These are phyloP conservation scores for Aphelenchoides fujianensis DNA, from an alignment of 1,140 invertebrate genomes.

Conservation along the genomic window DNA sequence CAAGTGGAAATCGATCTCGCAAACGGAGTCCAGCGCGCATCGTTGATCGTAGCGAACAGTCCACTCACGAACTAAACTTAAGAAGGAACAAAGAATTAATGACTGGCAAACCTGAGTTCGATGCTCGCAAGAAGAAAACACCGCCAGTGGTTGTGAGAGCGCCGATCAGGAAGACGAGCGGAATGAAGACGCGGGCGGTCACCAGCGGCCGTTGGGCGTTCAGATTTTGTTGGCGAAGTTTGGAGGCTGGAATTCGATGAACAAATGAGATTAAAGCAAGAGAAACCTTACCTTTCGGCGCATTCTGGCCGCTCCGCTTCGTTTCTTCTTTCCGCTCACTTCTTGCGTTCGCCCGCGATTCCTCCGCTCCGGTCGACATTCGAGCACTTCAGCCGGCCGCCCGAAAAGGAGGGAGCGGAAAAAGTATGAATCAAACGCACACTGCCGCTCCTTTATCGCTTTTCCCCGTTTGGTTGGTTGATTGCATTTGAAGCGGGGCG, in stretches of 20 bases:
- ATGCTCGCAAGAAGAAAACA: conserved; percentile 83
- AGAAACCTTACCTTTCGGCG: conserved; percentile 39
- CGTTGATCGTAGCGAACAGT: background rate
- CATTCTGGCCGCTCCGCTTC: conserved; percentile 24
- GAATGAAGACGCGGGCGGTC: conserved; percentile 90
- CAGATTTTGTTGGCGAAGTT: conserved; percentile 93
- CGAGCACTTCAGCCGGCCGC: too few relatives aligned
- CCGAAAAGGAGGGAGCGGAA: too few relatives aligned
- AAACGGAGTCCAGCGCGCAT: background rate
- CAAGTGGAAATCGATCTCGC: background rate
- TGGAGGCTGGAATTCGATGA: conserved; percentile 73
- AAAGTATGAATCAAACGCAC: too few relatives aligned
- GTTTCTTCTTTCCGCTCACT: too few relatives aligned
- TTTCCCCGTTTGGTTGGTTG: too few relatives aligned
- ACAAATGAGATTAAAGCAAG: conserved; percentile 29
- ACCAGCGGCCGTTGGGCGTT: conserved; percentile 90
- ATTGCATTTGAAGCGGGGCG: too few relatives aligned
- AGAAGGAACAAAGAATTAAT: background rate
- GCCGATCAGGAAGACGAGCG: conserved; percentile 93
- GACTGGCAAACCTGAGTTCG: conserved; percentile 67
- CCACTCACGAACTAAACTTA: conserved; percentile 35
- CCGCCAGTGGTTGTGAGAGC: conserved; percentile 94
- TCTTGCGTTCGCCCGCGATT: too few relatives aligned
- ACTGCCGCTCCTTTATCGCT: too few relatives aligned
- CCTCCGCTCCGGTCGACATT: too few relatives aligned